Percentiles rank a stretch among this genome's conserved stretches.
These are phyloP conservation scores for Cygnus olor DNA, from an alignment of 2,797 vertebrate genomes.

Conservation along the genomic window DNA sequence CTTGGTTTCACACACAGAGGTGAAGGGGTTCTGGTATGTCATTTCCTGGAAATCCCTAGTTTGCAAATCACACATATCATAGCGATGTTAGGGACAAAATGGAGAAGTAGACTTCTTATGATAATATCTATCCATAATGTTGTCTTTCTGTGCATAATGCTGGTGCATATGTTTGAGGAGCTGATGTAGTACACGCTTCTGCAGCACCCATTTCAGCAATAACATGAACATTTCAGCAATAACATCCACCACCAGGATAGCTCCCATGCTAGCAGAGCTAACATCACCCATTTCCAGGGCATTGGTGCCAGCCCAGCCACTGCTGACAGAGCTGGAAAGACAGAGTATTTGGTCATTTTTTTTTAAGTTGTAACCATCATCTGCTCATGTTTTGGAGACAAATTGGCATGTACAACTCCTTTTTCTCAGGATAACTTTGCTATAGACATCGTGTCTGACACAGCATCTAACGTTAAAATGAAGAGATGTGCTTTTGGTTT, in stretches of 20 bases:
- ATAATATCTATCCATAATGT: rapidly evolving
- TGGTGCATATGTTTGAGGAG: rapidly evolving
- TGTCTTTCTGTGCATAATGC: not conserved
- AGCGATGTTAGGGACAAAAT: not conserved
- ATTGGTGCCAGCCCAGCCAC: not conserved
- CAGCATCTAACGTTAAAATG: not conserved
- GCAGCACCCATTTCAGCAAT: not conserved
- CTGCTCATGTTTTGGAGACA: not conserved
- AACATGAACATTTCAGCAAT: too few relatives aligned
- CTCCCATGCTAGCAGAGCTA: not conserved
- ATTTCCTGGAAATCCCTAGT: not conserved
- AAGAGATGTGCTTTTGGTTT: not conserved
- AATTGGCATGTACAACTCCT: not conserved
- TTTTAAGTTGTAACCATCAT: not conserved
- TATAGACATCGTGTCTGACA: not conserved
- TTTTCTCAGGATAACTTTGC: not conserved
- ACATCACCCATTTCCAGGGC: not conserved
- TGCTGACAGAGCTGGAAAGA: not conserved
- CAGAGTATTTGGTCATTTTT: not conserved
- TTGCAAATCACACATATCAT: not conserved
- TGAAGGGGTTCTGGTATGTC: not conserved
- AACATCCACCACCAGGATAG: not conserved
- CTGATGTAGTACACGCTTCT: rapidly evolving
- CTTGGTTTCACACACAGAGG: not conserved
- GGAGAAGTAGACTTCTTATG: not conserved